These are phyloP conservation scores for Xyrauchen texanus DNA, from an alignment of 2,113 vertebrate genomes.

Conservation along the genomic window DNA sequence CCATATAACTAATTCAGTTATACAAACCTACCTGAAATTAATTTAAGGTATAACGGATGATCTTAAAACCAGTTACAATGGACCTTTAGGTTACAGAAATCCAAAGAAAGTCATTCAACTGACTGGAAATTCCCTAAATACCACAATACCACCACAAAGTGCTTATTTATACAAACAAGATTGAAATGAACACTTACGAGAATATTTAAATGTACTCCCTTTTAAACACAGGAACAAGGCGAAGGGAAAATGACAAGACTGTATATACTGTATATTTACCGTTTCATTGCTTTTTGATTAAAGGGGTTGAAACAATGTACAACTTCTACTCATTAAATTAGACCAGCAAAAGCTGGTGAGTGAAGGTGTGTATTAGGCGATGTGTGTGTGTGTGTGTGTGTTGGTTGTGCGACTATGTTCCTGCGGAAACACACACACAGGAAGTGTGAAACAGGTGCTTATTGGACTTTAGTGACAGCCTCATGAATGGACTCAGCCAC, in stretches of 20 bases:
- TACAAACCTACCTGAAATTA: background rate
- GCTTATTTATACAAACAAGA: slow-evolving; percentile 28
- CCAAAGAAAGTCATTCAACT: background rate
- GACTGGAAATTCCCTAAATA: background rate
- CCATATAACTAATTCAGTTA: background rate
- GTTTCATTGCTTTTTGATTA: too few species aligned
- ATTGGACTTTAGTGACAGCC: slow-evolving; percentile 85
- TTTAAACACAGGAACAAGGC: background rate
- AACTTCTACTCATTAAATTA: background rate
- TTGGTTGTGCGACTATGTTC: background rate
- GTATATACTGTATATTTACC: background rate
- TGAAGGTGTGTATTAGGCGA: too few species aligned
- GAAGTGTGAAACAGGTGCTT: slow-evolving; percentile 5
- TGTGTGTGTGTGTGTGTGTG: slow-evolving; percentile 28
- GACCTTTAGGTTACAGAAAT: slow-evolving; percentile 4
- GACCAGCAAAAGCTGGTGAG: slow-evolving; percentile 9
- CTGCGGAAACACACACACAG: slow-evolving; percentile 22
- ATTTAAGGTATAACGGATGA: background rate
- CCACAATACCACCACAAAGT: slow-evolving; percentile 21
- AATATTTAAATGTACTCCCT: slow-evolving; percentile 1
- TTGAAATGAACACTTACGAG: background rate
- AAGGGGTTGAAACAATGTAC: too few species aligned
- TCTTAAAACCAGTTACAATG: background rate
- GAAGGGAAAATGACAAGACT: background rate
- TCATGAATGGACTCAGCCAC: slow-evolving; percentile 94